Conservation (phyloP, 2,113 vertebrate genomes). For the Neoarius graeffei region DNA sequence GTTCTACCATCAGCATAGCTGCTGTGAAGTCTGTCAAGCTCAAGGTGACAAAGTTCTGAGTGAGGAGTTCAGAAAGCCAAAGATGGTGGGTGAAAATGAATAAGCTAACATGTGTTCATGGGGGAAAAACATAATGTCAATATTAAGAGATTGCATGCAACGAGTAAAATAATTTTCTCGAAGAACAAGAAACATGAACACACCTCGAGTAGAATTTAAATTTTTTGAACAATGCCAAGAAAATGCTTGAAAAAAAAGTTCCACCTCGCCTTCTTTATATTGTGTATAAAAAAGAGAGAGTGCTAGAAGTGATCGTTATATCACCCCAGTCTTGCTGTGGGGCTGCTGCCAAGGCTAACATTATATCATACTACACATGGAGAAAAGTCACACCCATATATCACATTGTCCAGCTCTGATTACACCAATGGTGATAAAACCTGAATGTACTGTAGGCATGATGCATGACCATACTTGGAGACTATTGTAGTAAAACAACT, state of each 20-base stretch:
- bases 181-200: background rate
- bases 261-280: background rate
- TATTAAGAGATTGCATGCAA: background rate
- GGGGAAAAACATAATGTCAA: background rate
- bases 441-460: background rate
- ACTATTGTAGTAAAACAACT: background rate
- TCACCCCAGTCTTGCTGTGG: slow-evolving; percentile 9
- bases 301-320: slow-evolving; percentile 43
- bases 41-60: slow-evolving; percentile 24
- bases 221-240: slow-evolving; percentile 33
- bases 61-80: slow-evolving; percentile 16
- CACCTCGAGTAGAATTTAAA: background rate
- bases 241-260: background rate
- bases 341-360: slow-evolving; percentile 54
- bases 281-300: background rate
- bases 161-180: background rate
- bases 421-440: slow-evolving; percentile 35
- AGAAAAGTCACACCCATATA: slow-evolving; percentile 22
- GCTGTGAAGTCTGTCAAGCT: slow-evolving; percentile 41
- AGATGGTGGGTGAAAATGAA: background rate
- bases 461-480: background rate
- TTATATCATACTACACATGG: slow-evolving; percentile 43
- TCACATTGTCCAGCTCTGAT: slow-evolving; percentile 23
- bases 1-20: slow-evolving; percentile 23
- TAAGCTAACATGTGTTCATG: background rate